A percentile compares a stretch with the other conserved stretches of the same genome.
phyloP scores from a whole-genome alignment of 2,797 vertebrate species.

The Tragopan temminckii region DNA sequence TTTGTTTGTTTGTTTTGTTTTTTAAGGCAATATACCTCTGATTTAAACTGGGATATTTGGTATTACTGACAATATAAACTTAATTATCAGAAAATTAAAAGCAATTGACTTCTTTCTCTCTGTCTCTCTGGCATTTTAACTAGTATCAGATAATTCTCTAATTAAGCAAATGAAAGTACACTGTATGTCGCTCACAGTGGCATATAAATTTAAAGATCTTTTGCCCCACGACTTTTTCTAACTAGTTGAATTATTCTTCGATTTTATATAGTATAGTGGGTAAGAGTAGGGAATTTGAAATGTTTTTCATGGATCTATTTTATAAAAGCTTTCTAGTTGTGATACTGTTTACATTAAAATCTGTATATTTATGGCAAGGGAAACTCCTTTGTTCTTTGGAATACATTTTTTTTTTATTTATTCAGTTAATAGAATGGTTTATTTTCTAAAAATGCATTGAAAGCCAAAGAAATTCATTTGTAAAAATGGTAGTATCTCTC shows the following conservation, averaged over 20 bases:
- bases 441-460: neutral
- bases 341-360: neutral
- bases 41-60: neutral
- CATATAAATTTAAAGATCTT: neutral
- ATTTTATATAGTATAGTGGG: accelerated
- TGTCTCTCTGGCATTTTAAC: neutral
- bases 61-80: neutral
- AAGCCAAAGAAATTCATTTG: neutral
- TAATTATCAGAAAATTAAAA: neutral
- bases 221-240: neutral
- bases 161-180: neutral
- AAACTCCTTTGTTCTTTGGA: neutral
- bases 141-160: neutral
- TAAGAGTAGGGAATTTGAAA: neutral
- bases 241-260: neutral
- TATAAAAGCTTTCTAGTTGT: neutral
- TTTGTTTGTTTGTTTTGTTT: neutral
- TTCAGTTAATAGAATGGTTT: neutral
- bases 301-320: neutral
- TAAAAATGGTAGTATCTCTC: neutral
- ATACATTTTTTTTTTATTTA: neutral
- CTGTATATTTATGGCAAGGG: neutral
- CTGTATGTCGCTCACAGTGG: neutral
- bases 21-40: neutral
- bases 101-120: neutral